Base-by-base conservation (phyloP, 2,113 vertebrate species). In the Myrmophylax atrothorax region DNA sequence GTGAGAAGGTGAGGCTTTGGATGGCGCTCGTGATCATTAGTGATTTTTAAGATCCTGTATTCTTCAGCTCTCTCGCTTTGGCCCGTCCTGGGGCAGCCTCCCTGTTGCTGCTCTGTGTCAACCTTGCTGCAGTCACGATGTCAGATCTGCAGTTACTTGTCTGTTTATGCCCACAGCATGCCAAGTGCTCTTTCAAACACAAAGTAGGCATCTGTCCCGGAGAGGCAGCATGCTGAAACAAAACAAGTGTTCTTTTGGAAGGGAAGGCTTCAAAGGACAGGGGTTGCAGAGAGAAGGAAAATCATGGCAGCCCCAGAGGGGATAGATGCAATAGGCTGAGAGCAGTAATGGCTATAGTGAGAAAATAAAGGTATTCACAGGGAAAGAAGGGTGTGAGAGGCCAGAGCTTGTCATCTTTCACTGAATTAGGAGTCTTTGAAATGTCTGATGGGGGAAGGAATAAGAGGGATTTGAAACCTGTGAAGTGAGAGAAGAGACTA, bases 1-100 rank as follows among this genome's bases (percentile, higher is more conserved):
- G 74, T 69, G 84, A 96, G 46, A 94, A 90, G 97, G 98, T 97
- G 72, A 97, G 97, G 20, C n/a, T 37, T 44, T 42, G 46, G 17
- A 14, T 42, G 56, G 19, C 4, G 1, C 6, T 60, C 14, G 15
- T 55, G 13, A 13, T 56, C 24, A 5, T 38, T 42, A 33, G 37
- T 20, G 18, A 11, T 33, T 19, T 55, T 12, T 14, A 42, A 77
- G 12, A 42, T 53, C 4, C 33, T 47, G 0, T 20, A 3, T 28
- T 84, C 77, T 20, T 44, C 68, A 47, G 7, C 37, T 60, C 8
- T 59, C 9, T 82, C 2, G 1, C 69, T n/a, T 1, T 3, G 4
- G 15, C n/a, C 46, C 3, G 0, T 86, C 13, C 10, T 25, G 52
- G 70, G 75, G 22, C 85, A 79, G 63, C 29, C 29, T 90, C 38